Conservation (phyloP, 2,888 invertebrate genomes). For the Kryphioiulus occultus region DNA sequence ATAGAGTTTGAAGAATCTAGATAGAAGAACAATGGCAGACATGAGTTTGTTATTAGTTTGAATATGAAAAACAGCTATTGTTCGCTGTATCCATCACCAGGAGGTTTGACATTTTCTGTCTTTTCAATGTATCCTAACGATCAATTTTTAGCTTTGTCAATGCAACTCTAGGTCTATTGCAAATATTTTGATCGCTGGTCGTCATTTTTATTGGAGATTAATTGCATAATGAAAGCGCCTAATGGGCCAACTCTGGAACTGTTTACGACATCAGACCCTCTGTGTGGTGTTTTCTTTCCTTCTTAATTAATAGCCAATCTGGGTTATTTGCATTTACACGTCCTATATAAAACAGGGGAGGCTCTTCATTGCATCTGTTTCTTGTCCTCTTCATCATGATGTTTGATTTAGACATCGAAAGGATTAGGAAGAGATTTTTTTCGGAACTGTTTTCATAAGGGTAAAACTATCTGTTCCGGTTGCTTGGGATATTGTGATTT, state of each 20-base stretch:
- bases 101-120: no score
- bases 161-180: not conserved
- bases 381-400: slow-evolving; percentile 18
- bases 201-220: not conserved
- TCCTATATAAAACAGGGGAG: not conserved
- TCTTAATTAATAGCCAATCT: slow-evolving; percentile 33
- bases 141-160: not conserved
- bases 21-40: no score
- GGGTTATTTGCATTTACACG: slow-evolving; percentile 20
- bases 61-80: not conserved
- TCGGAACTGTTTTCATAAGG: not conserved
- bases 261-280: slow-evolving; percentile 11
- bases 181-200: not conserved
- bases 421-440: not conserved
- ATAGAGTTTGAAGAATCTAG: no score
- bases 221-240: slow-evolving; percentile 8
- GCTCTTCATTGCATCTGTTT: slow-evolving; percentile 22
- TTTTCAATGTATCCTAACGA: not conserved
- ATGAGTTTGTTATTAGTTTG: no score
- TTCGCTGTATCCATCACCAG: no score
- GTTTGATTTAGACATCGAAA: not conserved
- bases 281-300: not conserved
- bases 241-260: not conserved
- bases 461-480: not conserved
- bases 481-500: not conserved